phyloP scores from a whole-genome alignment of 2,797 vertebrate species.

The Sebastes hubbsi region DNA sequence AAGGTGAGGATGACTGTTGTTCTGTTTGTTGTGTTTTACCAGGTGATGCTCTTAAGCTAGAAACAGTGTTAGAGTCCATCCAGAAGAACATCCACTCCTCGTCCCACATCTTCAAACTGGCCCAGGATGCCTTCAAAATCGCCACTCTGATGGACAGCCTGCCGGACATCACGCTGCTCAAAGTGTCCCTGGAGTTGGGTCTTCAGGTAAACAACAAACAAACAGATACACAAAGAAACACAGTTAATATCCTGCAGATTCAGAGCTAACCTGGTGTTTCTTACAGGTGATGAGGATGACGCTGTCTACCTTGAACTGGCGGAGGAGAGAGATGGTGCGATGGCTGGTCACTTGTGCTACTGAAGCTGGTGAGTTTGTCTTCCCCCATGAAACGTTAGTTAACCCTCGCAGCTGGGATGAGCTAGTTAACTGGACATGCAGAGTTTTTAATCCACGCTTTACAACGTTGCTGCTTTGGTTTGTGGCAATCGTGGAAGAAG shows the following conservation, averaged over 20 bases:
- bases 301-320: constrained; percentile 93
- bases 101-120: constrained; percentile 96
- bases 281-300: constrained; percentile 96
- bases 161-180: constrained; percentile 93
- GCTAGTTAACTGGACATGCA: neutral
- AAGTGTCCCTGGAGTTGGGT: constrained; percentile 94
- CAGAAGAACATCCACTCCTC: constrained; percentile 96
- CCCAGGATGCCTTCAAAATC: constrained; percentile 97
- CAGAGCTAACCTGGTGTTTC: neutral
- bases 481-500: neutral
- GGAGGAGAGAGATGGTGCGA: constrained; percentile 95
- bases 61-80: constrained; percentile 95
- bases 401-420: neutral
- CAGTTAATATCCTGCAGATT: accelerated
- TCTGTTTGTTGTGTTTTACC: constrained; percentile 16
- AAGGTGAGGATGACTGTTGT: neutral
- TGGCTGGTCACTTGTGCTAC: constrained; percentile 96
- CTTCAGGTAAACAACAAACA: constrained; percentile 86
- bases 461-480: neutral
- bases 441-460: neutral
- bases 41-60: constrained; percentile 91
- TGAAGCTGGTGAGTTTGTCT: constrained; percentile 89
- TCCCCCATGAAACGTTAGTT: accelerated
- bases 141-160: constrained; percentile 95
- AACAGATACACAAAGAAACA: neutral